These are phyloP conservation scores for Spodoptera frugiperda DNA, from an alignment of 1,140 invertebrate genomes.

Conservation along the genomic window DNA sequence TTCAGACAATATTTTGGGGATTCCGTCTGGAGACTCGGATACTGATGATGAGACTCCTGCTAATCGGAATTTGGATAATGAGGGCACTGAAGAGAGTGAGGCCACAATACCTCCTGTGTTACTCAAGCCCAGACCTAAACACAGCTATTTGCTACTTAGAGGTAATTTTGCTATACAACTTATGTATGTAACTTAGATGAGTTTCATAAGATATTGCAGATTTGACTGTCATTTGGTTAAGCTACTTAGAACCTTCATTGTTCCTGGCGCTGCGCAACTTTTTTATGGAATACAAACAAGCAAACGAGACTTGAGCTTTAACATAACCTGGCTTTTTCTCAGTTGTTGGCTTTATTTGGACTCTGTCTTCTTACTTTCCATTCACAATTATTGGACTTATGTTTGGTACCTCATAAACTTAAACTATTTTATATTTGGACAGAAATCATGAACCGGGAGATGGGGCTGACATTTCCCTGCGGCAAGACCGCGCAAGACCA, in stretches of 20 bases:
- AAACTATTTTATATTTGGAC: constrained; percentile 33
- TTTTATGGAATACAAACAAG: no score
- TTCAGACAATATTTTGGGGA: constrained; percentile 45
- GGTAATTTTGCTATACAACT: constrained; percentile 63
- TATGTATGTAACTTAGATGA: no score
- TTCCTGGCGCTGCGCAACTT: no score
- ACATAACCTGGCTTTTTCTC: no score
- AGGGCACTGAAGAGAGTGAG: constrained; percentile 65
- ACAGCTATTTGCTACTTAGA: constrained; percentile 88
- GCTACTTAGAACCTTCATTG: no score
- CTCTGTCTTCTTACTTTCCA: no score
- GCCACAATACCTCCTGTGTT: constrained; percentile 85
- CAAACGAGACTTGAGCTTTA: no score
- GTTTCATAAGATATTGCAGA: no score
- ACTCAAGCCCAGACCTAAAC: constrained; percentile 88
- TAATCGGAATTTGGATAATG: constrained; percentile 47
- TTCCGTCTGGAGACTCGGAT: constrained; percentile 46
- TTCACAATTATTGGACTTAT: no score
- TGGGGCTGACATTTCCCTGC: constrained; percentile 85
- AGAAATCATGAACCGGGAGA: constrained; percentile 88
- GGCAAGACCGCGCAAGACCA: constrained; percentile 83
- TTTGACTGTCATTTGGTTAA: no score
- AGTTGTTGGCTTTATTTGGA: no score
- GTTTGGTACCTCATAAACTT: no score
- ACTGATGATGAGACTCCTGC: constrained; percentile 53